These are phyloP conservation scores for Caenorhabditis latens DNA, from an alignment of 1,140 invertebrate genomes.

Conservation along the genomic window DNA sequence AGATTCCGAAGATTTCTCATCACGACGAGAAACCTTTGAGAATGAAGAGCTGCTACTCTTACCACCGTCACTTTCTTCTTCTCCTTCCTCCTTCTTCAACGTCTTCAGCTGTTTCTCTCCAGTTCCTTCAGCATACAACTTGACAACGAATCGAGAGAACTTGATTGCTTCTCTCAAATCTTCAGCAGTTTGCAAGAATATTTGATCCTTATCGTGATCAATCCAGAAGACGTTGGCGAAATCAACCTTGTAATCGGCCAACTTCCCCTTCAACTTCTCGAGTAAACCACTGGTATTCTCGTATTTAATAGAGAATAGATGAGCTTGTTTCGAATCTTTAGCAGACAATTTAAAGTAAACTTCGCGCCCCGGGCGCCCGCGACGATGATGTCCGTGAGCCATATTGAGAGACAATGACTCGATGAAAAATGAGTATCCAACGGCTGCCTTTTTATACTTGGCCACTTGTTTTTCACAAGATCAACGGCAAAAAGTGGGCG, in stretches of 20 bases:
- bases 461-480: conserved; percentile 48
- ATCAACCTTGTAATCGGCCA: conserved; percentile 39
- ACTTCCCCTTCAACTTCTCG: conserved; percentile 32
- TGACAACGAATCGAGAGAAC: conserved; percentile 30
- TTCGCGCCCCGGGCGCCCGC: conserved; percentile 2
- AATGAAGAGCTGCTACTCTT: conserved; percentile 40
- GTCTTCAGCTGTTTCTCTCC: not conserved
- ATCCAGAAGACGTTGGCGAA: conserved; percentile 51
- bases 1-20: conserved; percentile 9
- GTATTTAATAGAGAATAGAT: conserved; percentile 41
- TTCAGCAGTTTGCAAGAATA: conserved; percentile 26
- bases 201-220: conserved; percentile 38
- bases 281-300: not conserved
- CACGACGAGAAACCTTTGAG: conserved; percentile 27
- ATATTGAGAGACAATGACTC: conserved; percentile 17
- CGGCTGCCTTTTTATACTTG: not conserved
- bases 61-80: not conserved
- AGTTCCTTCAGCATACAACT: conserved; percentile 29
- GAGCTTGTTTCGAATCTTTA: conserved; percentile 53
- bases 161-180: conserved; percentile 42
- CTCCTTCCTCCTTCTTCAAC: not conserved
- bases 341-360: conserved; percentile 33
- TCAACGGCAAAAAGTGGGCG: conserved; percentile 52
- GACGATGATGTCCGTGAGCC: conserved; percentile 8
- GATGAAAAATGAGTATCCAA: not conserved